Base-by-base conservation (phyloP, 2,888 invertebrate genomes). In the Malthinus seriepunctatus region DNA sequence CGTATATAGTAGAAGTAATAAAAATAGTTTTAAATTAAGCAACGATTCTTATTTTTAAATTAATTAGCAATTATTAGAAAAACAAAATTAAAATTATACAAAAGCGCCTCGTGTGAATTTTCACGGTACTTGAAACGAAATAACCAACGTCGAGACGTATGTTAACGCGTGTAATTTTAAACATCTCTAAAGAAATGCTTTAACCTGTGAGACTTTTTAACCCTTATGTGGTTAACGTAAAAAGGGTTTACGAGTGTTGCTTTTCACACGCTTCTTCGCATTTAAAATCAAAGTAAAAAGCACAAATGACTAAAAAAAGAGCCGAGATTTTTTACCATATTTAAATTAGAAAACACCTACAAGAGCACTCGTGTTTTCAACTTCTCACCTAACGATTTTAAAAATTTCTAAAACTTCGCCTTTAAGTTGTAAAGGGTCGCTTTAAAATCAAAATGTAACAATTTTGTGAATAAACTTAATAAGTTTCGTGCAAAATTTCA, bases 281-380 rank as follows among this genome's bases (percentile, higher is more conserved):
- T 60, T 60, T 60, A 56, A 56, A 60, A 60, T 60, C 60, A 60
- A 60, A 60, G 56, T 39, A 48, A 51, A 56, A 59, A 52, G 45
- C 56, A 46, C 52, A 46, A 60, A 52, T 56, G 49, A 56, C 56
- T 42, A 60, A 60, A 49, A 48, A 60, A 60, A 55, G n/a, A n/a
- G 51, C 51, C 50, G 33, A 42, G 38, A 44, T 60, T 51, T 38
- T 52, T 53, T 56, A 54, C 53, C 49, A 50, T 56, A 49, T 61
- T 61, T 61, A 61, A 58, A 58, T 35, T 61, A 57, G 57, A 61
- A 61, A 61, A 45, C 61, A 53, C 53, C 48, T 51, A 47, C 47
- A 58, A 37, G 51, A 50, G 57, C 53, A 61, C 53, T 57, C 58
- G 53, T 50, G 48, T 46, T 46, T 49, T 49, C 56, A 56, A 56